Evolutionary conservation across 2,888 invertebrate genomes (phyloP), one percentile per base, ranked within the genome.

Genomic region (Agriopis marginaria): DNA sequence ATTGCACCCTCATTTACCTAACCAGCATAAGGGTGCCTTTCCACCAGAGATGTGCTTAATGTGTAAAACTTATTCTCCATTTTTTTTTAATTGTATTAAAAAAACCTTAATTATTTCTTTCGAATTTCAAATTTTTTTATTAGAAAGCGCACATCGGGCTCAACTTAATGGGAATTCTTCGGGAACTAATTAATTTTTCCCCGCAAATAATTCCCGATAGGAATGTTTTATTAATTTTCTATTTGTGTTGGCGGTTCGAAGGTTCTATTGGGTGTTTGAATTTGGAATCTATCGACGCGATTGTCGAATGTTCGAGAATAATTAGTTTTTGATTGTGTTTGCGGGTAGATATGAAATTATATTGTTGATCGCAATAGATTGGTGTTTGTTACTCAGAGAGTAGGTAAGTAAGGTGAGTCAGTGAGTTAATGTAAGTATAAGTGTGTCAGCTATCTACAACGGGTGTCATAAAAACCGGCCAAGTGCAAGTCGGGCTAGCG

Each of bases 161-260:
- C 50, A 42, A 59, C 61, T 62, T 80, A 85, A 85, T 86, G 79
- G 83, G 77, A 87, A 85, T 87, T 84, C 86, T 83, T 82, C 62
- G 76, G 72, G 82, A 86, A 86, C 82, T 84, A 87, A 86, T 87
- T 86, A 87, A 85, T 86, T 87, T 86, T 86, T 83, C 82, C 68
- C 76, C 82, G 79, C 82, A 82, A 83, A 87, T 86, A 83, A 86
- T 86, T 85, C 80, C 72, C 79, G 75, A 75, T 61, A 62, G 79
- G 79, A 85, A 83, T 83, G 81, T 82, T 84, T 82, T 81, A 85
- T 82, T 84, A 84, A 86, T 84, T 81, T 84, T 79, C 78, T 82
- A 82, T 83, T 84, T 83, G 79, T 81, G 79, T 83, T 81, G 61
- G 54, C 60, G 63, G 68, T 49, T 64, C 68, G 64, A 64, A 56